These are phyloP conservation scores for Pituophis catenifer DNA, from an alignment of 2,113 vertebrate species.

Conservation along the genomic window DNA sequence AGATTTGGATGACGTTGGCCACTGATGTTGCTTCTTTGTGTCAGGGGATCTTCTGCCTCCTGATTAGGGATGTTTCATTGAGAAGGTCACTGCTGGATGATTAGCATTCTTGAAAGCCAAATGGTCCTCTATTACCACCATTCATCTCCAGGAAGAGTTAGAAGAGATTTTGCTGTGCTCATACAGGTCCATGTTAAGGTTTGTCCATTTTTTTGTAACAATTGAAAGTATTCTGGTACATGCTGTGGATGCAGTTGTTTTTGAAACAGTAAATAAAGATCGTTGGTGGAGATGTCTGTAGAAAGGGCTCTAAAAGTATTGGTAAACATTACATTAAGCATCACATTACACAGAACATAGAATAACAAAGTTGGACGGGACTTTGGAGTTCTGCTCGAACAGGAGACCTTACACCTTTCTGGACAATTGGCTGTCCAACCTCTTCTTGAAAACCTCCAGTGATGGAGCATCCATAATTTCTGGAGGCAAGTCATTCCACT, in stretches of 20 bases:
- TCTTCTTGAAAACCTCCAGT: too few species aligned
- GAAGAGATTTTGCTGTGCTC: background rate
- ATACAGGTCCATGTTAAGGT: background rate
- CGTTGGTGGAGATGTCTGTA: background rate
- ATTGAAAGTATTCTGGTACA: background rate
- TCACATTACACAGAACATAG: too few species aligned
- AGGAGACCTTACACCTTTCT: too few species aligned
- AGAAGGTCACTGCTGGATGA: background rate
- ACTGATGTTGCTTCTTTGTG: background rate
- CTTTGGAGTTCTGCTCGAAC: too few species aligned
- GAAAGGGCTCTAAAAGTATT: background rate
- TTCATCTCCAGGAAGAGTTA: background rate
- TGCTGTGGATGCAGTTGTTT: background rate
- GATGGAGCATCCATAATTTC: too few species aligned
- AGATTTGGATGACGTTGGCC: too few species aligned
- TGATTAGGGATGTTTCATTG: background rate
- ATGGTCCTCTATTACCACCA: background rate
- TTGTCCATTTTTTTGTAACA: background rate
- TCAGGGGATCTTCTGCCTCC: background rate
- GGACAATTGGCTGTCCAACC: too few species aligned
- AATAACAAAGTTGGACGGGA: too few species aligned
- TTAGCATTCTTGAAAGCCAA: background rate
- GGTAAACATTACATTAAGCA: background rate
- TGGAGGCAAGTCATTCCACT: too few species aligned
- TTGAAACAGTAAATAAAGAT: background rate